A percentile compares a stretch with the other conserved stretches of the same genome.
Evolutionary conservation across 2,797 vertebrate species (phyloP).

Genomic region (Hirundo rustica): DNA sequence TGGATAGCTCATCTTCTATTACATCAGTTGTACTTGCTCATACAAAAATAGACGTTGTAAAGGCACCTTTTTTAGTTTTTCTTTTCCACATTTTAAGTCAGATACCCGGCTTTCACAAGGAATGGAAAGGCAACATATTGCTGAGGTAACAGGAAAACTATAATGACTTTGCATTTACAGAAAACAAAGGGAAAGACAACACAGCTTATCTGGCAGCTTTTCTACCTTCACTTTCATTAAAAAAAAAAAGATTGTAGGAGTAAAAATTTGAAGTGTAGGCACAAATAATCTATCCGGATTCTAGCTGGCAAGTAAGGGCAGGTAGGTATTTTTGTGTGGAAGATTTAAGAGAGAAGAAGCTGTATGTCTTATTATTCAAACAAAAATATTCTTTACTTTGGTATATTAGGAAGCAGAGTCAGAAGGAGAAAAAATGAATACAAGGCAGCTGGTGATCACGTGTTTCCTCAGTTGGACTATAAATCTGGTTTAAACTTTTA

Average conservation of each 20-base stretch:
- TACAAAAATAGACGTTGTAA: background rate
- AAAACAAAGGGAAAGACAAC: background rate
- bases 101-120: background rate
- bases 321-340: background rate
- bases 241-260: background rate
- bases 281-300: conserved; percentile 1
- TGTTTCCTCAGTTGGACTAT: background rate
- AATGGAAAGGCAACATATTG: background rate
- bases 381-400: background rate
- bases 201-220: background rate
- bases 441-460: background rate
- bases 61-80: background rate
- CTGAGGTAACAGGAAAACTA: conserved; percentile 28
- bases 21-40: background rate
- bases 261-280: background rate
- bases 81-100: background rate
- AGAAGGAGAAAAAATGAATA: background rate
- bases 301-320: background rate
- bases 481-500: background rate
- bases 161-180: conserved; percentile 18
- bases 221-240: background rate
- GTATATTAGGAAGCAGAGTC: background rate
- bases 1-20: background rate
- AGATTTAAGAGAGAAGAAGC: background rate
- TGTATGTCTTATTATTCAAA: background rate